Base-by-base conservation (phyloP, 92 coral and sea anemone genomes). In the Heteractis magnifica region DNA sequence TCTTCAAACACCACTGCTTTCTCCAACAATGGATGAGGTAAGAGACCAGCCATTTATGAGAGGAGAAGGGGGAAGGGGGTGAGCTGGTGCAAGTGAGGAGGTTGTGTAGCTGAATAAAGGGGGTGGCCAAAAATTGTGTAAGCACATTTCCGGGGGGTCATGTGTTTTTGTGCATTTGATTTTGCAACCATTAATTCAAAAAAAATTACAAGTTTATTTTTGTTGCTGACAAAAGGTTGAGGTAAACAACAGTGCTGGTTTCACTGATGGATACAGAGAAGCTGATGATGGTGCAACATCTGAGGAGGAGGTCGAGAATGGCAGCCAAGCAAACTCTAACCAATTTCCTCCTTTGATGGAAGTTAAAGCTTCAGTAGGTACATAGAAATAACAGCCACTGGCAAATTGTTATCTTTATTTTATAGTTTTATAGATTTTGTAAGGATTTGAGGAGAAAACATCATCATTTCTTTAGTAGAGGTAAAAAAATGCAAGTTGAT, bases 301-400 rank as follows among this genome's bases (percentile, higher is more conserved):
- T 21, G 92, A 90, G 21, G 92, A 90, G 73, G 92, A 90, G 77
- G 71, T 87, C 11, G 85, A 86, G 56, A 82, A 59, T 52, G 82
- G 81, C n/a, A 82, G 79, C 4, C 76, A 84, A 41, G 51, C 91
- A 21, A 52, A 16, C 12, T 15, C 34, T n/a, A 77, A 77, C 53
- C 79, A 88, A 44, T 90, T 90, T 75, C 93, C 93, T 41, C 93
- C 93, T 23, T 71, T 90, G 51, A 85, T 87, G 51, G 91, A 90
- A 73, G 88, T 90, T 1, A 85, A 51, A 62, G 75, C 84, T 20
- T 18, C 44, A 34, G 8, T 5, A 5, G 75, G 53, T 21, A 20
- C 65, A 23, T 73, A 52, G 10, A 12, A 76, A 77, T 13, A 15
- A 78, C 70, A 6, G 12, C 26, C 6, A 12, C 20, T 34, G 44